A percentile compares a stretch with the other conserved stretches of the same genome.
These are phyloP conservation scores for Drosophila quadrilineata DNA, from an alignment of 1,140 invertebrate species.

Conservation along the genomic window DNA sequence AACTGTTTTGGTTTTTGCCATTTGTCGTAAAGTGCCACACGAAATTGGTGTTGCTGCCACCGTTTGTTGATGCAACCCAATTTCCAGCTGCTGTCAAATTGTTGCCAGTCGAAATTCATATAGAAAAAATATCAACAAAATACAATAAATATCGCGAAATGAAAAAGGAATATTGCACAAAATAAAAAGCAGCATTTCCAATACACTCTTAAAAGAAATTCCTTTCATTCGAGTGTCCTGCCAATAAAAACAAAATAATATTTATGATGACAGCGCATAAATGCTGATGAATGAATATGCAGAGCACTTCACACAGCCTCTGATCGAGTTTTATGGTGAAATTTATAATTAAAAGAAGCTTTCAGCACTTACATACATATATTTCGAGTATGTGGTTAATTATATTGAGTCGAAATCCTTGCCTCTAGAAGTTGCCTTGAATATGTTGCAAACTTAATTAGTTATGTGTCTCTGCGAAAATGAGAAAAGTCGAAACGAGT, in stretches of 20 bases:
- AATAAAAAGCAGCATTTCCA: conserved; percentile 26
- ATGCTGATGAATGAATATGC: too few relatives aligned
- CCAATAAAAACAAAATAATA: background rate
- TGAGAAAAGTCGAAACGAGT: too few relatives aligned
- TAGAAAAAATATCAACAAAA: background rate
- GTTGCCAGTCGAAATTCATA: conserved; percentile 55
- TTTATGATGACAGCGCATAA: conserved; percentile 26
- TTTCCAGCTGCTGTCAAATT: conserved; percentile 44
- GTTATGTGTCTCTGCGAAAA: too few relatives aligned
- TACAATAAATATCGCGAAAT: conserved; percentile 16
- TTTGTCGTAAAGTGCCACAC: conserved; percentile 32
- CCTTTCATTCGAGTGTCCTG: conserved; percentile 1
- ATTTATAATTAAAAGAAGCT: too few relatives aligned
- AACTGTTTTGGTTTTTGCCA: conserved; percentile 16
- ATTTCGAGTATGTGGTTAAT: too few relatives aligned
- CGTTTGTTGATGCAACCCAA: conserved; percentile 6
- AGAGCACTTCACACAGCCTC: conserved; percentile 20
- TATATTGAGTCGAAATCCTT: too few relatives aligned
- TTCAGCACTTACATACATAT: too few relatives aligned
- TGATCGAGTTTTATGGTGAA: too few relatives aligned
- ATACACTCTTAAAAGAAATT: conserved; percentile 14
- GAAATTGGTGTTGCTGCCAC: conserved; percentile 13
- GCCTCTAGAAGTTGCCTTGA: too few relatives aligned
- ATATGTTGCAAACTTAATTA: too few relatives aligned
- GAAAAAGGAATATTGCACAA: conserved; percentile 31